Percentiles rank a stretch among this genome's conserved stretches.
Evolutionary conservation across 2,113 vertebrate genomes (phyloP).

Genomic region (Chaetorhynchus papuensis): DNA sequence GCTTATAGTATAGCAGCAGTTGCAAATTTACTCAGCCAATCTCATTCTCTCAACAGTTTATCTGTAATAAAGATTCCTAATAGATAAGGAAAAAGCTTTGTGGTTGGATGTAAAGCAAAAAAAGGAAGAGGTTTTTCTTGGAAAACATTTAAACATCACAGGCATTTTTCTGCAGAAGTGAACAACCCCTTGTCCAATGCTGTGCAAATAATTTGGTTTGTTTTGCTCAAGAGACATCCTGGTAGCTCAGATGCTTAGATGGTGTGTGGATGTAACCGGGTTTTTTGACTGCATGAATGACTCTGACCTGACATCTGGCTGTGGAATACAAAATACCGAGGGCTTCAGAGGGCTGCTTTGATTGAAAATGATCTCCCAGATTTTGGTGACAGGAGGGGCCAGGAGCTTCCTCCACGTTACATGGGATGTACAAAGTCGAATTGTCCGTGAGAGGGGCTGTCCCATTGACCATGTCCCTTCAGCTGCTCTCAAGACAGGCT

Average conservation of each 20-base stretch:
- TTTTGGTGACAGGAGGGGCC: not conserved
- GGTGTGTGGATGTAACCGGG: not conserved
- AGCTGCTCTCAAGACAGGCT: not conserved
- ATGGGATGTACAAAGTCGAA: not conserved
- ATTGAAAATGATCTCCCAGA: not conserved
- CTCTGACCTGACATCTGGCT: not conserved
- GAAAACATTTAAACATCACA: not conserved
- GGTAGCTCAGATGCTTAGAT: not conserved
- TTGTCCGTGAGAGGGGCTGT: not conserved
- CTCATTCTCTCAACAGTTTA: not conserved
- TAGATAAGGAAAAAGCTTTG: not conserved
- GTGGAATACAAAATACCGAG: not conserved
- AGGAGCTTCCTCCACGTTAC: not conserved
- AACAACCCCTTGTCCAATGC: not conserved
- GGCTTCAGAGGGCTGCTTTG: not conserved
- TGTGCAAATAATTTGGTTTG: not conserved
- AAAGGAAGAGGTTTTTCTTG: not conserved
- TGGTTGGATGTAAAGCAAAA: not conserved
- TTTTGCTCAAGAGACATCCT: not conserved
- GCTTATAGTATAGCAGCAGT: not conserved
- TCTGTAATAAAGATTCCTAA: not conserved
- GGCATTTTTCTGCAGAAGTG: not conserved
- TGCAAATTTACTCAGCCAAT: not conserved
- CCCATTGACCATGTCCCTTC: fast-evolving
- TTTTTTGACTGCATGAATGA: not conserved